phyloP scores from a whole-genome alignment of 2,888 invertebrate genomes.

The Chelonus formosanus region DNA sequence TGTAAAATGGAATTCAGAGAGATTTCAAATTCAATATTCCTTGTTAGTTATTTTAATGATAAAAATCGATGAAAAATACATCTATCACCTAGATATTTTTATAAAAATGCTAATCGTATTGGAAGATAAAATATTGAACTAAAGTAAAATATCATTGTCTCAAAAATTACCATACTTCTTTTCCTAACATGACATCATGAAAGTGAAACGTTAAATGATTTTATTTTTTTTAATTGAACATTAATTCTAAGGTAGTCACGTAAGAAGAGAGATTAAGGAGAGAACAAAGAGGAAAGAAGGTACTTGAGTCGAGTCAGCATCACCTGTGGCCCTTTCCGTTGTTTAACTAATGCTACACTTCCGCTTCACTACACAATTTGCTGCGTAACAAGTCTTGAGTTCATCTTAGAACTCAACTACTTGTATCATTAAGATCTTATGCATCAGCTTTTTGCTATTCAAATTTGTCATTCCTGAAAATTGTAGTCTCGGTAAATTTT shows the following conservation, averaged over 20 bases:
- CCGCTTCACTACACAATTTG: conserved; percentile 50
- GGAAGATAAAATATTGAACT: too few relatives aligned
- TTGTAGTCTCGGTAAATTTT: neutral
- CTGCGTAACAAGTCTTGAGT: conserved; percentile 24
- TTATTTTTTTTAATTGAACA: neutral
- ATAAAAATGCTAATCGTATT: too few relatives aligned
- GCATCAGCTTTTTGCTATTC: conserved; percentile 21
- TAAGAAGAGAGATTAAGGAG: conserved; percentile 1
- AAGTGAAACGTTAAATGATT: too few relatives aligned
- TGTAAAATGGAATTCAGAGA: conserved; percentile 6
- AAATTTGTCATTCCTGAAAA: neutral
- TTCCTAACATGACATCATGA: too few relatives aligned
- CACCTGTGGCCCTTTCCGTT: conserved; percentile 58
- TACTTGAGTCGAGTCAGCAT: conserved; percentile 59
- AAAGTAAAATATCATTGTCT: too few relatives aligned
- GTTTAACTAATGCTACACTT: conserved; percentile 59
- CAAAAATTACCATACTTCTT: too few relatives aligned
- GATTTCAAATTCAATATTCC: conserved; percentile 7
- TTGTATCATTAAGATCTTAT: conserved; percentile 23
- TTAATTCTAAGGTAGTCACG: neutral
- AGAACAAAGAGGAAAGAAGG: conserved; percentile 38
- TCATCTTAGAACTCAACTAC: conserved; percentile 28
- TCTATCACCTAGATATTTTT: too few relatives aligned
- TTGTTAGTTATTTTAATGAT: too few relatives aligned
- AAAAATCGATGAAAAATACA: too few relatives aligned